Evolutionary conservation across 2,888 invertebrate genomes (phyloP), one percentile per base, ranked within the genome.

Genomic region (Neoascia interrupta): DNA sequence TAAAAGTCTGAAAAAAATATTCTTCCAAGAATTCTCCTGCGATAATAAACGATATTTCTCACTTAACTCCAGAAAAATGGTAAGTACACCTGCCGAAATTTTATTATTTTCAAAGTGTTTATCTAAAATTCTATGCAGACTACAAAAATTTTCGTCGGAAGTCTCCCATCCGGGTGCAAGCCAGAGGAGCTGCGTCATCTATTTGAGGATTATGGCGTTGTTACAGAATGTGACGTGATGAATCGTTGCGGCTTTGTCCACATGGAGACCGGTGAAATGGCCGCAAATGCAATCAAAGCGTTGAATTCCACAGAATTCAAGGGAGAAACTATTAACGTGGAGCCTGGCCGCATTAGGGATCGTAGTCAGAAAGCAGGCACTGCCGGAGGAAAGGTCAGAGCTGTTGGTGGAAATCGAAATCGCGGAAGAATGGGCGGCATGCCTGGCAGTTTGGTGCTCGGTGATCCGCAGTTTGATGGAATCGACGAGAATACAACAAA

Each of bases 181-280:
- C 93, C 94, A 61, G 94, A 95, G 84, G 96, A 97, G 84, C 90
- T 97, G 43, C 91, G 94, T 45, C 92, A 92, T 82, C 90, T 97
- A 51, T 97, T 98, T 89, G 93, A 95, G 82, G 93, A 94, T 56
- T 96, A 94, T 88, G 97, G 97, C 43, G 92, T 92, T 63, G 97
- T 98, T 4, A 95, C 95, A 13, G 97, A 98, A 89, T 97, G 97
- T 88, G 97, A 97, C 87, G 95, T 98, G 69, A 94, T 97, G 90
- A 97, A 97, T 88, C 93, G 96, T 75, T 98, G 96, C 88, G 97
- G 97, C 6, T 98, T 98, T 90, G 95, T 98, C 51, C 97, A 97
- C 89, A 93, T 96, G 93, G 94, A 95, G 85, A 93, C 94, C 15
- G 92, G 93, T 84, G 94, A 95, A 54, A 93, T 96, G 88, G 97